A percentile compares a stretch with the other conserved stretches of the same genome.
These are phyloP conservation scores for Macrotis lagotis DNA, from an alignment of 2,113 vertebrate genomes.

Conservation along the genomic window DNA sequence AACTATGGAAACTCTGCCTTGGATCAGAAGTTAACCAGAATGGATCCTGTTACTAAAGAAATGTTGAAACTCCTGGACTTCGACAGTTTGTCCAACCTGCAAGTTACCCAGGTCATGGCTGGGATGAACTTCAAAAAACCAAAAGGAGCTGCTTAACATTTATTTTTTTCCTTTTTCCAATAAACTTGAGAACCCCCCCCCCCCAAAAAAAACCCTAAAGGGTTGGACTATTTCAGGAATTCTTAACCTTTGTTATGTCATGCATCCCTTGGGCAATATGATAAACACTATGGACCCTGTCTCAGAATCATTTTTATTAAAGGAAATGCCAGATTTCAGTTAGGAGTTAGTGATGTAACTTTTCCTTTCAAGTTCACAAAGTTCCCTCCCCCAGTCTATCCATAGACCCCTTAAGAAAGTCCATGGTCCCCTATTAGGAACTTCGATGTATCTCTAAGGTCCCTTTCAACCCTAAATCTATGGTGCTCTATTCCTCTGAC, in stretches of 20 bases:
- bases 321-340: neutral
- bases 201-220: too few relatives aligned
- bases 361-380: neutral
- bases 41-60: too few relatives aligned
- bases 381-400: neutral
- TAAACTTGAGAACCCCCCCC: too few relatives aligned
- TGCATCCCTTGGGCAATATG: neutral
- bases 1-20: too few relatives aligned
- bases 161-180: too few relatives aligned
- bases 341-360: neutral
- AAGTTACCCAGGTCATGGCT: too few relatives aligned
- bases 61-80: too few relatives aligned
- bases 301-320: neutral
- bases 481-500: neutral
- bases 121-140: too few relatives aligned
- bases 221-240: neutral
- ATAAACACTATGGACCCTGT: neutral
- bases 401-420: neutral
- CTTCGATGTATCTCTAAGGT: neutral
- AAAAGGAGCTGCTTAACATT: too few relatives aligned
- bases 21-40: too few relatives aligned
- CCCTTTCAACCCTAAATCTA: neutral
- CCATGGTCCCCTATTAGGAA: neutral
- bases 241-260: neutral
- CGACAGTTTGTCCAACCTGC: too few relatives aligned